Evolutionary conservation across 37 sponge, comb jelly and placozoan species (phyloP), one percentile per base, ranked within the genome.

Genomic region (Aphrocallistes beatrix): DNA sequence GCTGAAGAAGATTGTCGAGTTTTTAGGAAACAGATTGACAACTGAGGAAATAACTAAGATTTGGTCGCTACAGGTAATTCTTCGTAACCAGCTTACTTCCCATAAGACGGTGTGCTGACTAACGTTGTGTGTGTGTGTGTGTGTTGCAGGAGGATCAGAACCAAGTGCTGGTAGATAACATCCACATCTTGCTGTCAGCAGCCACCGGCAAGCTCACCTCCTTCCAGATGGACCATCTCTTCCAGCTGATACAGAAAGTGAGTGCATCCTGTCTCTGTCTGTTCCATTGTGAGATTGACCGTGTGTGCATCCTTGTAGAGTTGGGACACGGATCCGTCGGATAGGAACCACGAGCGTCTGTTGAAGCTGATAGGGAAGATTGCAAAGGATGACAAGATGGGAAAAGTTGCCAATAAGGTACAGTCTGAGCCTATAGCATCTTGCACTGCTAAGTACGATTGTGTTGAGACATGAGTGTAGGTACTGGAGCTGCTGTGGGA

Each of bases 1-100:
- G 75, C 50, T 97, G 39, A 90, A 85, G 88, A 91, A 89, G 36
- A 92, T 97, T 32, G 89, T 95, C 6, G 99, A 97, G 90, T 90
- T 95, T 38, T 51, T 97, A 19, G 96, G 94, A 0, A 38, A 88
- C n/a, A 51, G 89, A 23, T 86, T 97, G 16, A 88, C 99, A 9
- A 25, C 87, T 37, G 96, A 93, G 37, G 91, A 93, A 37, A 85
- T 95, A 13, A 83, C 86, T 38, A 85, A 87, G 38, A 93, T 95
- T 37, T 95, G 96, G 96, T 89, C 88, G 21, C 84, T 91, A 86
- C 96, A 95, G 87, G 96, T 95, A 17, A 28, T 37, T 23, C 30
- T 85, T 25, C 69, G 51, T 0, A 0, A 30, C 51, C 51, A 32
- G 51, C 23, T 30, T 30, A 51, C 1, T 30, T 3, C 1, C 51